phyloP scores from a whole-genome alignment of 2,113 vertebrate genomes.

The Antechinus flavipes region DNA sequence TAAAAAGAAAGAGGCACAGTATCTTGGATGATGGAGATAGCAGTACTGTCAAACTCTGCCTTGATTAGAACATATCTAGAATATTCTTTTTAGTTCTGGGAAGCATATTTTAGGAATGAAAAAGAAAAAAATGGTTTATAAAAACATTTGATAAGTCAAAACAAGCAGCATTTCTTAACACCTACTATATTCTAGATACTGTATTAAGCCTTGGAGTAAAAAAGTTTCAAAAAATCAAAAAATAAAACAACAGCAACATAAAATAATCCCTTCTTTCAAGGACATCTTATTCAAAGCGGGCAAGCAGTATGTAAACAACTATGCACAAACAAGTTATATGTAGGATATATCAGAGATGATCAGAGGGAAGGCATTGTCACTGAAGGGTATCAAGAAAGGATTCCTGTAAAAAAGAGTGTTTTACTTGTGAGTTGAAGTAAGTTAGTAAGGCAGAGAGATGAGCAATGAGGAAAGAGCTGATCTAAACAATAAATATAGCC shows the following conservation, averaged over 20 bases:
- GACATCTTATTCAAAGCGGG: not conserved
- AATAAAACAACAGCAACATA: not conserved
- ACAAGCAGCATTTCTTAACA: constrained; percentile 13
- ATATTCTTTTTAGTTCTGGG: not conserved
- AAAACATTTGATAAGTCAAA: not conserved
- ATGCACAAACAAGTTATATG: too few relatives aligned
- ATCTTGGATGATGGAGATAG: not conserved
- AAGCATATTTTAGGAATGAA: not conserved
- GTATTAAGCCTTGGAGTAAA: not conserved
- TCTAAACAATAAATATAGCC: not conserved
- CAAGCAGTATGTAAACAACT: not conserved
- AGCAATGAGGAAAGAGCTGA: not conserved
- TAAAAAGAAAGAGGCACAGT: not conserved
- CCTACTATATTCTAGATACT: not conserved
- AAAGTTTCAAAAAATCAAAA: not conserved
- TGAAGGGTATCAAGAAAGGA: not conserved
- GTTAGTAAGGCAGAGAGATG: not conserved
- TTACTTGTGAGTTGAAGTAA: not conserved
- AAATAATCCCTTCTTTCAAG: not conserved
- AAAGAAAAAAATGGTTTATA: not conserved
- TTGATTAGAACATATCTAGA: not conserved
- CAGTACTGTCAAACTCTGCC: not conserved
- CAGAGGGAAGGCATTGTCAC: not conserved
- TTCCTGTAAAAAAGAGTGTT: not conserved
- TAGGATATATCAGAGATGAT: not conserved